These are phyloP conservation scores for Coenonympha arcania DNA, from an alignment of 2,888 invertebrate genomes.

Conservation along the genomic window DNA sequence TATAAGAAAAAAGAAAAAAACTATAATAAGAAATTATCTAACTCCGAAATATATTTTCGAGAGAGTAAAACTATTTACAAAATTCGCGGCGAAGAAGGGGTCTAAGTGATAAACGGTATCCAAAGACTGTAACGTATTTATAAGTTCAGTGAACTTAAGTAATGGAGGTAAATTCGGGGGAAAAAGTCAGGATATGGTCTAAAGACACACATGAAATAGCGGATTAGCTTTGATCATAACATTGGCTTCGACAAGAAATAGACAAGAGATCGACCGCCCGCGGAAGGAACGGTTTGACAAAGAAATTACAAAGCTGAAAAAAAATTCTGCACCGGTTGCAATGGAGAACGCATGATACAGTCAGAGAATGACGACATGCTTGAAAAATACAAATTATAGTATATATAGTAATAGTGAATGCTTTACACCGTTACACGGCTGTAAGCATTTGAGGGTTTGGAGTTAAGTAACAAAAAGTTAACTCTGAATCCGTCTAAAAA, in stretches of 20 bases:
- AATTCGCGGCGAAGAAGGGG: constrained; percentile 56
- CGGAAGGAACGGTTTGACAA: not conserved
- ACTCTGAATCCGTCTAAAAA: no score
- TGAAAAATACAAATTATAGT: constrained; percentile 28
- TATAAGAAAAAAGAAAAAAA: constrained; percentile 48
- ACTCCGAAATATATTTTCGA: constrained; percentile 73
- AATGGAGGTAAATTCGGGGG: constrained; percentile 58
- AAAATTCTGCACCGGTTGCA: constrained; percentile 31
- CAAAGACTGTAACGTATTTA: constrained; percentile 73
- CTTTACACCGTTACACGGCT: no score
- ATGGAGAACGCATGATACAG: constrained; percentile 35
- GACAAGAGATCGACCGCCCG: constrained; percentile 35
- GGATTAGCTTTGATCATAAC: constrained; percentile 37
- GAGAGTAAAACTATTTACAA: constrained; percentile 67
- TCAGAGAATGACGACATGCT: constrained; percentile 33
- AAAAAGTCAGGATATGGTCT: constrained; percentile 60
- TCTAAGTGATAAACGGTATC: constrained; percentile 71
- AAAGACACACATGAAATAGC: constrained; percentile 52
- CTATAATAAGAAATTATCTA: constrained; percentile 40
- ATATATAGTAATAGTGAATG: constrained; percentile 17
- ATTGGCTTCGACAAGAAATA: constrained; percentile 30
- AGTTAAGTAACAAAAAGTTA: not conserved
- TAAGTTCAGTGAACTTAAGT: constrained; percentile 62
- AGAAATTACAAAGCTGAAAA: constrained; percentile 30
- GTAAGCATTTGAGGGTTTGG: not conserved